Conservation (phyloP, 2,888 invertebrate species). For the Clitarchus hookeri region DNA sequence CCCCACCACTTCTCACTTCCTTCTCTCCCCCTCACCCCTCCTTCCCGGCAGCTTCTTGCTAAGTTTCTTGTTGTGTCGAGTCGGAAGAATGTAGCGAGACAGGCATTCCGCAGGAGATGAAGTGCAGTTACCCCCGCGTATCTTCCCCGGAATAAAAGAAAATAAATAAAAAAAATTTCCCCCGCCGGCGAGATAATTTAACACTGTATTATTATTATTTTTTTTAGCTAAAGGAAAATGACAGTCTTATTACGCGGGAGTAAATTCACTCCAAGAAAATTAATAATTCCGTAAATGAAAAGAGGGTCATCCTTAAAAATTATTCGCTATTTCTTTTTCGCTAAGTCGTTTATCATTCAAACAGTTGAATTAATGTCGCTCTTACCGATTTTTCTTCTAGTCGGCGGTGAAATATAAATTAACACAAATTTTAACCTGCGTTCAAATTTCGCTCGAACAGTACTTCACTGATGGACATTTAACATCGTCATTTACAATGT, state of each 20-base stretch:
- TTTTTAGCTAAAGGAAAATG: not conserved
- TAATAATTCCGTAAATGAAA: not conserved
- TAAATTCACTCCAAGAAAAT: not conserved
- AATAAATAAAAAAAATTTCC: not conserved
- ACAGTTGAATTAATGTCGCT: too few species aligned
- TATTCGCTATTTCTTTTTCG: too few species aligned
- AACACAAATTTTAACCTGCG: too few species aligned
- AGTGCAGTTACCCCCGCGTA: not conserved
- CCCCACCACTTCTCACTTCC: not conserved
- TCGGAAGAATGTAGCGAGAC: not conserved
- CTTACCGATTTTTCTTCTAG: too few species aligned
- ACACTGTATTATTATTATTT: not conserved
- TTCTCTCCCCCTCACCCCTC: not conserved
- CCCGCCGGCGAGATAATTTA: not conserved
- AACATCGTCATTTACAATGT: too few species aligned
- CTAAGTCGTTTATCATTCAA: too few species aligned
- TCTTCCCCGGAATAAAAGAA: not conserved
- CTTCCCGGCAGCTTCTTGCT: not conserved
- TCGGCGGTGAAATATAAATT: too few species aligned
- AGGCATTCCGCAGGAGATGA: not conserved
- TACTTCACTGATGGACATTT: too few species aligned
- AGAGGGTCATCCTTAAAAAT: not conserved
- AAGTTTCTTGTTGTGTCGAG: slow-evolving; percentile 8
- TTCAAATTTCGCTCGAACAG: too few species aligned
- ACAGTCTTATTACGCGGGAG: not conserved